Percentiles rank a stretch among this genome's conserved stretches.
These are phyloP conservation scores for Lysandra bellargus DNA, from an alignment of 2,888 invertebrate species.

Conservation along the genomic window DNA sequence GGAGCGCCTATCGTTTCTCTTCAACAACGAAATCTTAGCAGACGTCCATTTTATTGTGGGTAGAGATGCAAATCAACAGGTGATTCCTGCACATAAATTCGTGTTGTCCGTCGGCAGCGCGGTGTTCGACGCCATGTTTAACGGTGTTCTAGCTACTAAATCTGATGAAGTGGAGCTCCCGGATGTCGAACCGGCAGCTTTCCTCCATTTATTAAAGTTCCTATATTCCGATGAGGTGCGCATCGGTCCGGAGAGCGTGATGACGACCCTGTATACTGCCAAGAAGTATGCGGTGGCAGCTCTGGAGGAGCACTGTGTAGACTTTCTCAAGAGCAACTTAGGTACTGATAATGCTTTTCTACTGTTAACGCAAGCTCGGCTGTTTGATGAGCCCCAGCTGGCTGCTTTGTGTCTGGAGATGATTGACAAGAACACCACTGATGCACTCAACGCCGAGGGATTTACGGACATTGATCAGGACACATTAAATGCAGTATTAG, in stretches of 20 bases:
- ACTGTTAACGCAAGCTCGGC: conserved; percentile 87
- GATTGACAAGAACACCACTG: conserved; percentile 90
- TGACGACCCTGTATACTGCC: conserved; percentile 92
- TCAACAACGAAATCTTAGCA: conserved; percentile 74
- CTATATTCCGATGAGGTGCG: conserved; percentile 91
- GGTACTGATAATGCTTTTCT: conserved; percentile 92
- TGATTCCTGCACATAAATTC: conserved; percentile 90
- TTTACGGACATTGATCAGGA: conserved; percentile 91
- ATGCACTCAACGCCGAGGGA: conserved; percentile 88
- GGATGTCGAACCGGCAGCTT: conserved; percentile 91
- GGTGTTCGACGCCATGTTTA: conserved; percentile 93
- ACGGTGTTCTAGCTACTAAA: conserved; percentile 85
- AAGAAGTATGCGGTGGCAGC: conserved; percentile 93
- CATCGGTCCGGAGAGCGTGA: conserved; percentile 91
- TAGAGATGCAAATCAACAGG: conserved; percentile 83
- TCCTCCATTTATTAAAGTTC: conserved; percentile 86
- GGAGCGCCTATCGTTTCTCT: conserved; percentile 85
- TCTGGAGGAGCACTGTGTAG: conserved; percentile 90
- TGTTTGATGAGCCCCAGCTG: conserved; percentile 91
- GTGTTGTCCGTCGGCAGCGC: conserved; percentile 90
- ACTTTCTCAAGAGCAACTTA: conserved; percentile 86
- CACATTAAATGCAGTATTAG: conserved; percentile 87
- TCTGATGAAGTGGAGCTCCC: conserved; percentile 88
- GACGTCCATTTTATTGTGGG: conserved; percentile 91
- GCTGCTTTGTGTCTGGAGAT: conserved; percentile 90